phyloP scores from a whole-genome alignment of 2,797 vertebrate genomes.

The Rhyacichthys aspro region DNA sequence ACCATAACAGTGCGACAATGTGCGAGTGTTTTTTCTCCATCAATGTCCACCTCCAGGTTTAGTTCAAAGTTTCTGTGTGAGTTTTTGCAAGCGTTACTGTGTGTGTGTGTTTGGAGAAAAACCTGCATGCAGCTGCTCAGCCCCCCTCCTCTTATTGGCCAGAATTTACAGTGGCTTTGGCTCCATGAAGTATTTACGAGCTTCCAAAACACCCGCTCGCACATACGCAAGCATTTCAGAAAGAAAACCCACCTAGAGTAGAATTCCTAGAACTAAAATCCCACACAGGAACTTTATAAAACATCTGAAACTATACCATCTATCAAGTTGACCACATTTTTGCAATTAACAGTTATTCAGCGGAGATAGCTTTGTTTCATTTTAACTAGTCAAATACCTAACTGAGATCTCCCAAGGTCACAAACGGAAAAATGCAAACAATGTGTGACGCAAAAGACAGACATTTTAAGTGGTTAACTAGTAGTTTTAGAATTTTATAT shows the following conservation, averaged over 20 bases:
- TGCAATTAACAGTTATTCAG: neutral
- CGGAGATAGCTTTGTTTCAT: neutral
- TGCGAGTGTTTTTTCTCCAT: conserved; percentile 54
- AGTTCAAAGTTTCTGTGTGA: conserved; percentile 31
- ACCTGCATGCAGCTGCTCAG: conserved; percentile 74
- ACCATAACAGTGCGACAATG: conserved; percentile 59
- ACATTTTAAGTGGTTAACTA: too few relatives aligned
- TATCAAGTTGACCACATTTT: conserved; percentile 6
- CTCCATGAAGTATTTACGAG: conserved; percentile 84
- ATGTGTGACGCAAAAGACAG: too few relatives aligned
- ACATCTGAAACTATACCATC: conserved; percentile 32
- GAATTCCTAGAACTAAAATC: conserved; percentile 57
- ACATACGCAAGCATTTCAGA: conserved; percentile 68
- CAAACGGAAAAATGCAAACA: too few relatives aligned
- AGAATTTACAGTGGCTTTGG: conserved; percentile 83
- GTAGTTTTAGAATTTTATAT: too few relatives aligned
- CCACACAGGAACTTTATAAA: conserved; percentile 31
- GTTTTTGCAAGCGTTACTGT: conserved; percentile 41
- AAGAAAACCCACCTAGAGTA: conserved; percentile 60
- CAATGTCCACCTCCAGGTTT: conserved; percentile 28
- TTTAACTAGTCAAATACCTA: neutral
- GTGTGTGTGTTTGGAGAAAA: conserved; percentile 26
- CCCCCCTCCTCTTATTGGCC: conserved; percentile 72
- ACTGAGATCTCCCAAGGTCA: too few relatives aligned
- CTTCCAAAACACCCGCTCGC: conserved; percentile 74